Percentiles rank a stretch among this genome's conserved stretches.
Conservation (phyloP, 2,113 vertebrate genomes). For the Parus major region DNA sequence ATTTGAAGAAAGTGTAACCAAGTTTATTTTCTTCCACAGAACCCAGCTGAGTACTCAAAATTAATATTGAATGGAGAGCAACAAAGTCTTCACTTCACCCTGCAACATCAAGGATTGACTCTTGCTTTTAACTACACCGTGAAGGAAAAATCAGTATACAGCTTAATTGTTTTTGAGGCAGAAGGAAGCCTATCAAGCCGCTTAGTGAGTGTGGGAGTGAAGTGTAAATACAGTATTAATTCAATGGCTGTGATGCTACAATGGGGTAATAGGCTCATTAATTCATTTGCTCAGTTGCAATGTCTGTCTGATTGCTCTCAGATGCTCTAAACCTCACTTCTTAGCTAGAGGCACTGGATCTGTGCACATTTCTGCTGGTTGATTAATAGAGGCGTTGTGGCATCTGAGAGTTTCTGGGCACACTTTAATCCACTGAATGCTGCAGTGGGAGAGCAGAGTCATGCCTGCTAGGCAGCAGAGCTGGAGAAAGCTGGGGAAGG, state of each 20-base stretch:
- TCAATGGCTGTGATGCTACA: constrained; percentile 49
- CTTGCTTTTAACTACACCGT: constrained; percentile 53
- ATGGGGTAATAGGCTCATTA: constrained; percentile 57
- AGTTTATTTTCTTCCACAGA: constrained; percentile 73
- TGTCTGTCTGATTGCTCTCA: constrained; percentile 48
- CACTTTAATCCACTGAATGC: constrained; percentile 34
- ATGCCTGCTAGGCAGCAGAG: constrained; percentile 26
- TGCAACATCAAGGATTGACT: constrained; percentile 49
- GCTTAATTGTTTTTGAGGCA: constrained; percentile 75
- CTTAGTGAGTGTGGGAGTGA: constrained; percentile 79
- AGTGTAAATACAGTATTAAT: constrained; percentile 62
- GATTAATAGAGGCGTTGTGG: constrained; percentile 49
- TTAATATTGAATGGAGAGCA: constrained; percentile 68
- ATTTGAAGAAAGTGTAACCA: neutral
- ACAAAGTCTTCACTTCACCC: constrained; percentile 58
- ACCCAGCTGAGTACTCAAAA: constrained; percentile 78
- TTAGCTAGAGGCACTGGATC: constrained; percentile 31
- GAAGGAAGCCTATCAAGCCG: constrained; percentile 65
- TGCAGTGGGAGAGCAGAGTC: constrained; percentile 39
- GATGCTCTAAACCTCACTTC: constrained; percentile 34
- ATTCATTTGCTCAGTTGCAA: constrained; percentile 35
- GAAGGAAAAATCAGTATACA: constrained; percentile 78
- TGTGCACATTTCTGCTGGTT: neutral
- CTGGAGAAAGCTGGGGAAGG: neutral
- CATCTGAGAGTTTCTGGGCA: constrained; percentile 49